Evolutionary conservation across 2,113 vertebrate species (phyloP), one percentile per base, ranked within the genome.

Genomic region (Engraulis encrasicolus): DNA sequence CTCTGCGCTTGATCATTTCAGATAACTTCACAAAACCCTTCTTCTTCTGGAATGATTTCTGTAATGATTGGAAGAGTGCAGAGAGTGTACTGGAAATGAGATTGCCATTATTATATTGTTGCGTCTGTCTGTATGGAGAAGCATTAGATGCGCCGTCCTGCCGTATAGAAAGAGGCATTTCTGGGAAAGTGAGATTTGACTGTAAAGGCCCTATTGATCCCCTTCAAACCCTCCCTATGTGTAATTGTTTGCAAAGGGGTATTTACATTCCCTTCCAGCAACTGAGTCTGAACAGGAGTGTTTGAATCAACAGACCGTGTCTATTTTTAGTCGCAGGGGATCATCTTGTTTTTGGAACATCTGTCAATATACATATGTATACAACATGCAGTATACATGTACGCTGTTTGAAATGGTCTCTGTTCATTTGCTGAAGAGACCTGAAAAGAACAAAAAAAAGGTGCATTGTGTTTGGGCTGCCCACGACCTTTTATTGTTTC

Each of bases 101-200:
- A 45, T 50, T 54, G 61, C 58, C 50, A 78, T 37, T 23, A 20
- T n/a, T 6, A n/a, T 66, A 12, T 40, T 40, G 74, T 61, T 82
- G n/a, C 61, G 38, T 82, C 48, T 85, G n/a, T n/a, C 34, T 86
- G 50, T 66, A 82, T 71, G 81, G 78, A 54, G n/a, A 37, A 66
- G 71, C 9, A 78, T 52, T 86, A 66, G 74, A 71, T 78, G 58
- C n/a, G n/a, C n/a, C n/a, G 77, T 81, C 81, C 78, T 82, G 61
- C 40, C 50, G 38, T 85, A 50, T 38, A 85, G 74, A 82, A 78
- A 80, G 37, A 12, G 15, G n/a, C n/a, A 2, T 71, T 81, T 81
- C 58, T 20, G 37, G 38, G 71, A 78, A 78, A 50, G 48, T 58
- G 78, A 48, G 84, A n/a, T 20, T 78, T 81, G 84, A 23, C 78